Evolutionary conservation across 2,113 vertebrate species (phyloP).

Genomic region (Engystomops pustulosus): DNA sequence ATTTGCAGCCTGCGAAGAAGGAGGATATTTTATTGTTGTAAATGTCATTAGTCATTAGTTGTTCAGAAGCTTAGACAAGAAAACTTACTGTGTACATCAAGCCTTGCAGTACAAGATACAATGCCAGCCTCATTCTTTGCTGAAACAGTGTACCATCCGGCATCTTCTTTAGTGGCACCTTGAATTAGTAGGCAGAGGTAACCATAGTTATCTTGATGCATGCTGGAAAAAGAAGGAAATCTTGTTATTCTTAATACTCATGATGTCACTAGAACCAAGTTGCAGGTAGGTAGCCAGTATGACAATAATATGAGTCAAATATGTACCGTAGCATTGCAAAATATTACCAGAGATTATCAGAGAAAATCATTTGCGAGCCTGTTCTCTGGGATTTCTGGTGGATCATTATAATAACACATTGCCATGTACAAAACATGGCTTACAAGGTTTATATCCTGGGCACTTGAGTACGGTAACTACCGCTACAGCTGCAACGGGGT

Average conservation of each 20-base stretch:
- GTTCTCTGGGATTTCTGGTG: too few species aligned
- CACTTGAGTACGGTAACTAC: too few species aligned
- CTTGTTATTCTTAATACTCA: neutral
- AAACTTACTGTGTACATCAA: constrained; percentile 90
- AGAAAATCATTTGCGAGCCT: too few species aligned
- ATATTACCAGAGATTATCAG: too few species aligned
- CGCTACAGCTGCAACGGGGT: too few species aligned
- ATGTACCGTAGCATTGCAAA: too few species aligned
- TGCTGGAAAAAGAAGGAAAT: constrained; percentile 76
- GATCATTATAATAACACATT: too few species aligned
- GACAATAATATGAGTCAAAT: too few species aligned
- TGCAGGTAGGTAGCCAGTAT: neutral
- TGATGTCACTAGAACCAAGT: neutral
- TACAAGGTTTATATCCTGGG: too few species aligned
- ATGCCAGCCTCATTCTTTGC: constrained; percentile 98
- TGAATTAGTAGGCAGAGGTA: constrained; percentile 98
- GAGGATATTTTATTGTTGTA: neutral
- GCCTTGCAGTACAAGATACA: constrained; percentile 92
- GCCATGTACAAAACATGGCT: too few species aligned
- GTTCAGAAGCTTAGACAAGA: neutral
- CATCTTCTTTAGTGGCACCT: constrained; percentile 92
- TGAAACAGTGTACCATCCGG: constrained; percentile 96
- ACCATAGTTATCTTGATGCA: constrained; percentile 96
- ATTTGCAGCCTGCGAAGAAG: too few species aligned
- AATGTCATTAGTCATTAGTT: too few species aligned